Evolutionary conservation across 2,888 invertebrate species (phyloP), one percentile per base, ranked within the genome.

Genomic region (Drymonia ruficornis): DNA sequence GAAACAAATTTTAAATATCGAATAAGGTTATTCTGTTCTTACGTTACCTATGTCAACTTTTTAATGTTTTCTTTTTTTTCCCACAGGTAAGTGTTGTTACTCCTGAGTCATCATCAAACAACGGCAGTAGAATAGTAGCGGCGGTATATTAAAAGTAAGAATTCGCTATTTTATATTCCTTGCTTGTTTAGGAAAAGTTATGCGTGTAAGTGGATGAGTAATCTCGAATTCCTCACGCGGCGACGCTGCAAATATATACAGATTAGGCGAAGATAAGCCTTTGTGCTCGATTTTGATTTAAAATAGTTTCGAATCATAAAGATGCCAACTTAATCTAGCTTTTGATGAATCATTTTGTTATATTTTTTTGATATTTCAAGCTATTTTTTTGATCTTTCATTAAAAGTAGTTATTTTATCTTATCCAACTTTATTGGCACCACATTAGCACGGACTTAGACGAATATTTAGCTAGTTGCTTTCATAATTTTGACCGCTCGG

Each of bases 61-160:
- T 49, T 55, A 49, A 53, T 18, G 54, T 49, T 59, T 49, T 53
- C 55, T 65, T 65, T 63, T 60, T 52, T 69, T 70, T n/a, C n/a
- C n/a, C 66, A 45, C 78, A 80, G 78, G 79, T 79, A 79, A 79
- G 80, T 74, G 51, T 52, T 42, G 50, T 67, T 70, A 67, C 36
- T 67, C 70, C 43, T 54, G 53, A 52, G 52, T 52, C 34, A 54
- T 59, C 36, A 15, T 8, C 50, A 9, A 4, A 45, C 28, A 7
- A 28, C 52, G 59, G 52, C 63, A 58, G 6, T 23, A 23, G 23
- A 6, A 23, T 4, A 4, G 23, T 4, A 2, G 23, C 23, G 23
- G 23, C 23, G 23, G 23, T 23, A 56, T 61, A 49, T 59, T 15
- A 18, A 13, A 50, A 54, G 65, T 64, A 58, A 67, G 65, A 62